phyloP scores from a whole-genome alignment of 2,797 vertebrate genomes.

The Amblyraja radiata region DNA sequence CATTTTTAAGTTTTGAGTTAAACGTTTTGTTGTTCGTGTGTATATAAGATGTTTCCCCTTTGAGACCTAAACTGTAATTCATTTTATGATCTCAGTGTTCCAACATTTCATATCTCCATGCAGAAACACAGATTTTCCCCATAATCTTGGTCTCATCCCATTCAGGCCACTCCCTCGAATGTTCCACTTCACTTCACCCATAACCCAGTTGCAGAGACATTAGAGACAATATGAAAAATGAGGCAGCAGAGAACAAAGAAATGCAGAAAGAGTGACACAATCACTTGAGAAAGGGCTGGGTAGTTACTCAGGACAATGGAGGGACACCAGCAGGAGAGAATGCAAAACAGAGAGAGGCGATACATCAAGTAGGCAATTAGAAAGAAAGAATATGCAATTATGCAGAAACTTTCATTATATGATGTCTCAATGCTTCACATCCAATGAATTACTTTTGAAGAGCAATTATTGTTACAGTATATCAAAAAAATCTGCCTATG shows the following conservation, averaged over 20 bases:
- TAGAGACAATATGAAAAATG: neutral
- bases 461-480: no score
- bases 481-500: no score
- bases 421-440: neutral
- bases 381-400: neutral
- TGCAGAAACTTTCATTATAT: neutral
- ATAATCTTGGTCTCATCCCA: neutral
- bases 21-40: neutral
- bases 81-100: neutral
- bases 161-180: neutral
- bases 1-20: neutral
- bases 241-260: neutral
- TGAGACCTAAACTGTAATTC: neutral
- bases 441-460: neutral
- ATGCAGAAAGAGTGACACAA: neutral
- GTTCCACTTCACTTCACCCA: neutral
- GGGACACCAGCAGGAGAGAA: neutral
- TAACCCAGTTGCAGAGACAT: neutral
- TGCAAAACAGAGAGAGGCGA: neutral
- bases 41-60: neutral
- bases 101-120: no score
- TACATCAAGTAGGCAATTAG: neutral
- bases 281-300: neutral
- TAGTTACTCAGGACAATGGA: neutral
- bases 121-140: neutral